These are phyloP conservation scores for Panthera leo DNA, from an alignment of 2,113 vertebrate species.

Conservation along the genomic window DNA sequence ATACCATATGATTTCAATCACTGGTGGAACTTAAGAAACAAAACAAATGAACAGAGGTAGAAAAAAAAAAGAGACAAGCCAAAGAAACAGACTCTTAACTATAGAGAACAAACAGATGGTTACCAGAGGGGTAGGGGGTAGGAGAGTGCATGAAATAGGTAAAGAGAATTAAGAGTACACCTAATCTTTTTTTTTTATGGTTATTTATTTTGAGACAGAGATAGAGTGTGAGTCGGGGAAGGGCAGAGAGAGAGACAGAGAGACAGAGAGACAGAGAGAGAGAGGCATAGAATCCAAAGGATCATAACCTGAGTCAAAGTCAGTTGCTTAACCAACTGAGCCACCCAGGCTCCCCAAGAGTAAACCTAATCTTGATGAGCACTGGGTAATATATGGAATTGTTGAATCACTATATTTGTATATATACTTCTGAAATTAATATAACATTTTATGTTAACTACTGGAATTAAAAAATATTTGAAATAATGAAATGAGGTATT, in stretches of 20 bases:
- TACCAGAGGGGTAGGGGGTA: background rate
- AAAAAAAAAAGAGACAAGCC: background rate
- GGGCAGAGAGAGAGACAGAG: too few species aligned
- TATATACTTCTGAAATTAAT: background rate
- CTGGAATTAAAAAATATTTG: background rate
- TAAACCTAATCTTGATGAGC: background rate
- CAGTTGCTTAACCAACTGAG: too few species aligned
- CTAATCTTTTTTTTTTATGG: too few species aligned
- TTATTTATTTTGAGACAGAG: too few species aligned
- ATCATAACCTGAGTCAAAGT: too few species aligned
- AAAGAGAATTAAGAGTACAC: background rate
- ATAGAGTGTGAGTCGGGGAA: too few species aligned
- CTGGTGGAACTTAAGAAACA: background rate
- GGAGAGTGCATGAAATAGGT: background rate
- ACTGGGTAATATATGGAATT: background rate
- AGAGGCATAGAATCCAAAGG: too few species aligned
- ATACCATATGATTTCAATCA: background rate
- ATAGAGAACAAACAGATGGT: background rate
- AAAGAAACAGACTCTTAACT: background rate
- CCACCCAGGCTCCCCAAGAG: too few species aligned
- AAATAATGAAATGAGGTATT: background rate
- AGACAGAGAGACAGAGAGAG: too few species aligned
- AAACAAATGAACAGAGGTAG: background rate
- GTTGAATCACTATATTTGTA: background rate
- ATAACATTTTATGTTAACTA: background rate